Base-by-base conservation (phyloP, 2,888 invertebrate genomes). In the Sympetrum striolatum region DNA sequence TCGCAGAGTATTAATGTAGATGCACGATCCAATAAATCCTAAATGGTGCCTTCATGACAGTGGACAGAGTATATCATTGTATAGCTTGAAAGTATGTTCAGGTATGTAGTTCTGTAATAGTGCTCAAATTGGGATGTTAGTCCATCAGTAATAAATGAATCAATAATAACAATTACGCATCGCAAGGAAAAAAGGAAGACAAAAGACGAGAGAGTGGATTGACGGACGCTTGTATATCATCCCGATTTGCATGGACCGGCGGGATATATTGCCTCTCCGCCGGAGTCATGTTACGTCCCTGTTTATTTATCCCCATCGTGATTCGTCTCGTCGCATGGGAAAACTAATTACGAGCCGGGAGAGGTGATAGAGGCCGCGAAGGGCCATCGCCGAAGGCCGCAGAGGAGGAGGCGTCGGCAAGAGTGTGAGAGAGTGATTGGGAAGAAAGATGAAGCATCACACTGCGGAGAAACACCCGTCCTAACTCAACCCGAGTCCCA, bases 281-380 rank as follows among this genome's bases (percentile, higher is more conserved):
- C 60, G 64, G 86, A 86, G 64, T 86, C 86, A 86, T 86, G 86
- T 86, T 86, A 86, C 86, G 86, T 86, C 86, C 60, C 37, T 86
- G 86, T 86, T 86, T 86, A 86, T 86, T 86, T 86, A 86, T 86
- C 86, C 86, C 60, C 86, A 60, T 86, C 86, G 60, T 35, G 86
- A 86, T 86, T 86, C 86, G 86, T 64, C 86, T 58, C 86, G 86
- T 86, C 86, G 86, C 86, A 18, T 73, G 86, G 86, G 86, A 86
- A 82, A 86, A 86, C 86, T 86, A 86, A 86, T 86, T 86, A 86
- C 86, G 86, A 86, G 82, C 82, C 22, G 53, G 53, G 35, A 31
- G 86, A 86, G 37, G 86, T 64, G 86, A 82, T 82, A 35, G 86
- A 86, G 86, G 86, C 82, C 82, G 58, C 82, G 12, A 53, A 53